Conservation (phyloP, 64 coral and sea anemone genomes). For the Hydrozoanthus tunicans region DNA sequence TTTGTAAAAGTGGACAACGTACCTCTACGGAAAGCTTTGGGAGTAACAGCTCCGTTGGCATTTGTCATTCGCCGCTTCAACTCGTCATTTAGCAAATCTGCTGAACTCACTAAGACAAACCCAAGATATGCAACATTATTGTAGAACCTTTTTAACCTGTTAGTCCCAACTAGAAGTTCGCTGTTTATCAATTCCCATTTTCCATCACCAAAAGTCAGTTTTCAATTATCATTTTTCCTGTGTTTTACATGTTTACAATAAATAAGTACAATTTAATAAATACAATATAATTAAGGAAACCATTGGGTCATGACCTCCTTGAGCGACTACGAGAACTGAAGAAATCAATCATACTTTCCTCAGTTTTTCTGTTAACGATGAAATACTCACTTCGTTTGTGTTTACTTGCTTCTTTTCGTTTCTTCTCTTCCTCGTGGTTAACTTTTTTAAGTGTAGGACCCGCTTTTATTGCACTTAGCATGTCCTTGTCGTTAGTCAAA, state of each 20-base stretch:
- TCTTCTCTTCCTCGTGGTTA: constrained; percentile 71
- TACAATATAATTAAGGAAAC: too few relatives aligned
- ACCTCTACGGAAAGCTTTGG: constrained; percentile 49
- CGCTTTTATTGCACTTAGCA: constrained; percentile 65
- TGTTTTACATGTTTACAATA: too few relatives aligned
- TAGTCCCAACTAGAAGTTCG: too few relatives aligned
- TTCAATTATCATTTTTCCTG: too few relatives aligned
- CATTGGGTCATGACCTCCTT: too few relatives aligned
- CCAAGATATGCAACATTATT: background rate
- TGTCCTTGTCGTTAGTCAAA: constrained; percentile 29
- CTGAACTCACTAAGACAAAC: constrained; percentile 69
- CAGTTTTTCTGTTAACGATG: background rate
- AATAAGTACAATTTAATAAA: too few relatives aligned
- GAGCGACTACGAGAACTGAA: too few relatives aligned
- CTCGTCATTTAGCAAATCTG: constrained; percentile 85
- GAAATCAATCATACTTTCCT: too few relatives aligned
- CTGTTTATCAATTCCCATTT: too few relatives aligned
- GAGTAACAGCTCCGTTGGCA: constrained; percentile 60
- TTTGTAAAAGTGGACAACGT: background rate
- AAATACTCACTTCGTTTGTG: constrained; percentile 70
- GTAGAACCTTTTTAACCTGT: too few relatives aligned
- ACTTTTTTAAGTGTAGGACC: constrained; percentile 79
- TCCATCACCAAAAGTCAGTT: too few relatives aligned
- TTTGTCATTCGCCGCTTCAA: constrained; percentile 82
- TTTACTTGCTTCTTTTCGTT: constrained; percentile 59